phyloP scores from a whole-genome alignment of 2,113 vertebrate species.

The Spea multiplicata region DNA sequence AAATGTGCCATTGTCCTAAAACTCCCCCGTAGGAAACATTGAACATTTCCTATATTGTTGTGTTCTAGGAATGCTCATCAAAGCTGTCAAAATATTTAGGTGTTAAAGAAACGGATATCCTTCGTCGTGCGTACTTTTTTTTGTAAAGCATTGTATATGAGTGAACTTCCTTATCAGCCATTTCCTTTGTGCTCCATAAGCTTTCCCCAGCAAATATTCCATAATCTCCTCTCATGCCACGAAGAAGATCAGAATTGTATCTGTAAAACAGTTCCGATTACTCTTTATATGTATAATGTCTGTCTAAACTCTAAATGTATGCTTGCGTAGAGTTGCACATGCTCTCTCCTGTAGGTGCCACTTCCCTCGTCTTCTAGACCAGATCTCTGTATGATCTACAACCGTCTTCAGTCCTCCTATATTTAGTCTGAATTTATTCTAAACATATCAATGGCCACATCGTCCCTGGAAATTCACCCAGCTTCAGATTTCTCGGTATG shows the following conservation, averaged over 20 bases:
- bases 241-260: background rate
- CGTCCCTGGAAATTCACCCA: no score
- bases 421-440: no score
- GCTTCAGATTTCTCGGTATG: no score
- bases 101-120: constrained; percentile 43
- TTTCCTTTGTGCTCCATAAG: constrained; percentile 31
- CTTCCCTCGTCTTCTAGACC: no score
- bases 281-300: no score
- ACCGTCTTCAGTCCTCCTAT: no score
- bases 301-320: no score
- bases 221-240: background rate
- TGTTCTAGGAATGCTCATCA: constrained; percentile 32
- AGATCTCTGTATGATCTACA: no score
- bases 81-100: constrained; percentile 41
- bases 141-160: constrained; percentile 12
- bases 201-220: constrained; percentile 2
- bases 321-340: no score
- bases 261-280: background rate
- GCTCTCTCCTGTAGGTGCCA: no score
- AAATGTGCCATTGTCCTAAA: constrained; percentile 13
- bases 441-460: no score
- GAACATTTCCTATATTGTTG: constrained; percentile 28
- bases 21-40: constrained; percentile 14
- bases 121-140: constrained; percentile 9
- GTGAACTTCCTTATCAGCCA: background rate